Evolutionary conservation across 2,797 vertebrate genomes (phyloP).

Genomic region (Sciurus vulgaris): DNA sequence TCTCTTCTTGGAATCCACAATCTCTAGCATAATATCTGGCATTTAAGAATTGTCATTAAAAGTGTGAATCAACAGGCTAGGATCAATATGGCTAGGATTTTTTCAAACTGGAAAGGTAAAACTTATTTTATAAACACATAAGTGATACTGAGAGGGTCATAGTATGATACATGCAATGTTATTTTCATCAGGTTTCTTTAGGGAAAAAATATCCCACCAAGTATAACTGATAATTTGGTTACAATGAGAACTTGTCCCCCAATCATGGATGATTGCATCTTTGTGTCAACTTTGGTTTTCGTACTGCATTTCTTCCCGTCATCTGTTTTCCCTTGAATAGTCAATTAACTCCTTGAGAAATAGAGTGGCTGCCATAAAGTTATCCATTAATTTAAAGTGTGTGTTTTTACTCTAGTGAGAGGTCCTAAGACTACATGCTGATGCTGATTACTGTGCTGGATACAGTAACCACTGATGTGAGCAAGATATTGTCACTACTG

Average conservation of each 20-base stretch:
- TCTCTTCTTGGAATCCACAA: neutral
- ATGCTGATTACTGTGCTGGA: neutral
- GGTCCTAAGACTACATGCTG: neutral
- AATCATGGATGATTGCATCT: neutral
- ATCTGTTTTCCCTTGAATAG: neutral
- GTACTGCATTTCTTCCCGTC: neutral
- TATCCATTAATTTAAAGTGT: conserved; percentile 41
- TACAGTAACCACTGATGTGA: neutral
- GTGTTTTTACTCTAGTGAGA: neutral
- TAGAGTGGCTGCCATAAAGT: neutral
- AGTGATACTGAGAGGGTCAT: neutral
- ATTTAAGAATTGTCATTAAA: neutral
- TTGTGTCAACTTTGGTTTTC: neutral
- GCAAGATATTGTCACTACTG: neutral
- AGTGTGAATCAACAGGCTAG: neutral
- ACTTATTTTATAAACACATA: neutral
- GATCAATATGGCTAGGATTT: neutral
- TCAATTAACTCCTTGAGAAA: conserved; percentile 25
- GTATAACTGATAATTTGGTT: neutral
- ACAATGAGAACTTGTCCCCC: neutral
- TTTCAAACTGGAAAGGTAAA: conserved; percentile 19
- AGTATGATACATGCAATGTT: neutral
- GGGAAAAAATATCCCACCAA: neutral
- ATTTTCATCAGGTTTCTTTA: conserved; percentile 4
- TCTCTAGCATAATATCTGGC: neutral